These are phyloP conservation scores for Antigone vipio DNA, from an alignment of 2,113 vertebrate species.

Conservation along the genomic window DNA sequence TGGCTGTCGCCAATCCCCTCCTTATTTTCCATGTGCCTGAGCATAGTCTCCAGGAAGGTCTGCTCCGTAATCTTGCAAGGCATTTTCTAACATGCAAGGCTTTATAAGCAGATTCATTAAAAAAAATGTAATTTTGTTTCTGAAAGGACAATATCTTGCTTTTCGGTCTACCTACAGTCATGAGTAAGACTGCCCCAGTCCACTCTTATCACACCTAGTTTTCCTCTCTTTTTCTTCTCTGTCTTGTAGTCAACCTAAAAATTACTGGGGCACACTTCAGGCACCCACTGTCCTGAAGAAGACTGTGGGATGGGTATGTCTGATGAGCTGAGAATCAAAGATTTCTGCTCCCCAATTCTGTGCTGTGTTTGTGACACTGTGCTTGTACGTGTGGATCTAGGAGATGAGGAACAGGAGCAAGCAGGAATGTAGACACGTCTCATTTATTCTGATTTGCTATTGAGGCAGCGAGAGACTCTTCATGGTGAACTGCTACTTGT, in stretches of 20 bases:
- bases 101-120: not conserved
- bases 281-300: not conserved
- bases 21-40: no score
- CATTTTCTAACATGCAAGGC: not conserved
- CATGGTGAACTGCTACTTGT: not conserved
- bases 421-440: not conserved
- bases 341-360: not conserved
- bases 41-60: no score
- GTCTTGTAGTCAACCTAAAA: not conserved
- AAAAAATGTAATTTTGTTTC: not conserved
- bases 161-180: not conserved
- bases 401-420: not conserved
- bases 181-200: not conserved
- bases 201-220: not conserved
- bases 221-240: constrained; percentile 2
- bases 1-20: no score
- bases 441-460: not conserved
- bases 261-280: not conserved
- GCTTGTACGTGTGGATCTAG: accelerated
- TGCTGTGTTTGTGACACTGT: accelerated
- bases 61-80: no score
- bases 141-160: not conserved
- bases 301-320: not conserved
- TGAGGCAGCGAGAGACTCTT: not conserved
- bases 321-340: not conserved